Conservation (phyloP, 2,113 vertebrate genomes). For the Planiliza haematocheilus region DNA sequence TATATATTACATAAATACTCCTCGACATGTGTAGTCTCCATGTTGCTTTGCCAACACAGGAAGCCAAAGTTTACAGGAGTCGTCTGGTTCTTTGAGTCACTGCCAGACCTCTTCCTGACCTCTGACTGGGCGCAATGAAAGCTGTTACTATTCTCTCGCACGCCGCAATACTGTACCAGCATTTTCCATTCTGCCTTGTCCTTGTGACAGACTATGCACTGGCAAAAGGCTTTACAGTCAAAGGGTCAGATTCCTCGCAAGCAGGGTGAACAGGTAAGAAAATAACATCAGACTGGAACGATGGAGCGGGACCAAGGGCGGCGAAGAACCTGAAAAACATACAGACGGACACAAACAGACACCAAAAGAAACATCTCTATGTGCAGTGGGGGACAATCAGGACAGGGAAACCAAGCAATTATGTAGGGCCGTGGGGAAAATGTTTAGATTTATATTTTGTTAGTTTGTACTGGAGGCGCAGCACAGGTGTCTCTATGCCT, state of each 20-base stretch:
- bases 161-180: slow-evolving; percentile 39
- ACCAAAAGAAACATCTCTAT: too few relatives aligned
- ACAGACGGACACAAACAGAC: too few relatives aligned
- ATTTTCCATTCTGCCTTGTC: slow-evolving; percentile 32
- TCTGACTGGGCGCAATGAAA: slow-evolving; percentile 67
- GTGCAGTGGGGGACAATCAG: too few relatives aligned
- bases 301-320: not conserved
- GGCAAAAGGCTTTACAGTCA: slow-evolving; percentile 45
- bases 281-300: not conserved
- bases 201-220: slow-evolving; percentile 11
- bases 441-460: too few relatives aligned
- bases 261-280: slow-evolving; percentile 2
- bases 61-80: slow-evolving; percentile 25
- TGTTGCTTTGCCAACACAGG: slow-evolving; percentile 10
- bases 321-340: not conserved
- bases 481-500: too few relatives aligned
- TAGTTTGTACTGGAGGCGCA: too few relatives aligned
- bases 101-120: slow-evolving; percentile 44
- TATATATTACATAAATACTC: too few relatives aligned
- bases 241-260: slow-evolving; percentile 15
- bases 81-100: slow-evolving; percentile 35
- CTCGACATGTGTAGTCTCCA: too few relatives aligned
- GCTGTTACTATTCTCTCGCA: slow-evolving; percentile 46
- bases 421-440: too few relatives aligned
- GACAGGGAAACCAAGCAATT: too few relatives aligned